phyloP scores from a whole-genome alignment of 2,888 invertebrate genomes.

The Adelognathus sp. region DNA sequence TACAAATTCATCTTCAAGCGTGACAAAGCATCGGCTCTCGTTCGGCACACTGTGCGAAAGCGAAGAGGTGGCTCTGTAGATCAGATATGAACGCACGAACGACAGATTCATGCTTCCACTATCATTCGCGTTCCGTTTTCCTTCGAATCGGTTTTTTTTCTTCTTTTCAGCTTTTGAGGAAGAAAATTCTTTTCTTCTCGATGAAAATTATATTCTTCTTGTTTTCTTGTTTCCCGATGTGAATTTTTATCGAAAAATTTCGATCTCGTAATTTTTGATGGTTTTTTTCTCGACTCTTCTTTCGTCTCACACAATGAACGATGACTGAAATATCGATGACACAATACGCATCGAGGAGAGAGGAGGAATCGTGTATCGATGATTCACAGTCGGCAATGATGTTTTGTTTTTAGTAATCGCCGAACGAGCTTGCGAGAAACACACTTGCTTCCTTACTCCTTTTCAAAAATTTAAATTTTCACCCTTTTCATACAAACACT shows the following conservation, averaged over 20 bases:
- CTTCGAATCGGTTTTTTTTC: not conserved
- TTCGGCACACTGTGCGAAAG: not conserved
- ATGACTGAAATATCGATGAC: not conserved
- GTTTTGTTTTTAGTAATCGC: not conserved
- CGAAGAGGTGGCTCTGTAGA: not conserved
- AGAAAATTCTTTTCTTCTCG: not conserved
- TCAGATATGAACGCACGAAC: not conserved
- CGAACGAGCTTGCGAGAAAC: not conserved
- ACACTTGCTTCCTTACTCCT: too few relatives aligned
- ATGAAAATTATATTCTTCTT: not conserved
- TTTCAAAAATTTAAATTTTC: too few relatives aligned
- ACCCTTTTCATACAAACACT: too few relatives aligned
- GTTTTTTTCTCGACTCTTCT: not conserved
- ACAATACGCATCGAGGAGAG: not conserved
- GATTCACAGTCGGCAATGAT: slow-evolving; percentile 44
- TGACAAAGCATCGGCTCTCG: not conserved
- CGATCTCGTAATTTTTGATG: too few relatives aligned
- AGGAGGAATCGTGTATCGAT: slow-evolving; percentile 36
- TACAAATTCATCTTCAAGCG: not conserved
- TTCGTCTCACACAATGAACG: not conserved
- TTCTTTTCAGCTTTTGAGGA: not conserved
- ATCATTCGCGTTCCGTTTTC: not conserved
- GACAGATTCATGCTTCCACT: slow-evolving; percentile 28
- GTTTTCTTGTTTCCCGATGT: too few relatives aligned
- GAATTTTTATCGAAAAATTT: too few relatives aligned